Evolutionary conservation across 2,888 invertebrate genomes (phyloP).

Genomic region (Stegophylla sp.): DNA sequence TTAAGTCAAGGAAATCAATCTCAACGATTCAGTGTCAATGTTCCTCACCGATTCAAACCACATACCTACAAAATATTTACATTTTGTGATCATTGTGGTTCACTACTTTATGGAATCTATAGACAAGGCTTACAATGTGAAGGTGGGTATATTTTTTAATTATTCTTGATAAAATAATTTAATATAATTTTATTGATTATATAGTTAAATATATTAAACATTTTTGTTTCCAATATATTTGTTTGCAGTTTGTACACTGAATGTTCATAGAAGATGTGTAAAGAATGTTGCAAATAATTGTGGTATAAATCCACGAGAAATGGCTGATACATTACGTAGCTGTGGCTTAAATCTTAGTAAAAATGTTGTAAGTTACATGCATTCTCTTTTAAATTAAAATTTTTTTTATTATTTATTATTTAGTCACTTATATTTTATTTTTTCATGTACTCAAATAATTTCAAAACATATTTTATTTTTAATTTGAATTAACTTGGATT

Average conservation of each 20-base stretch:
- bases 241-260: conserved; percentile 85
- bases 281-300: conserved; percentile 99
- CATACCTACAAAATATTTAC: conserved; percentile 98
- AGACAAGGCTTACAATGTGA: conserved; percentile 96
- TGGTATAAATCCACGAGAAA: conserved; percentile 94
- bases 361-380: conserved; percentile 43
- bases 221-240: neutral
- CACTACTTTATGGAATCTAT: conserved; percentile 92
- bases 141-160: conserved; percentile 67
- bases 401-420: neutral
- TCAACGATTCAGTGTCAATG: conserved; percentile 93
- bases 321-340: conserved; percentile 85
- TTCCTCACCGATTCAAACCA: conserved; percentile 94
- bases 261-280: conserved; percentile 98
- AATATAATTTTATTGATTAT: neutral
- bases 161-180: conserved; percentile 2
- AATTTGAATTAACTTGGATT: neutral
- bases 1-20: conserved; percentile 67
- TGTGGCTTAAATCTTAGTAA: conserved; percentile 48
- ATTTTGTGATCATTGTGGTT: conserved; percentile 99
- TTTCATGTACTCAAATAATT: neutral
- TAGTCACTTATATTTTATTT: neutral
- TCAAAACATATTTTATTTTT: neutral
- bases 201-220: too few relatives aligned
- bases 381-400: neutral